Evolutionary conservation across 2,797 vertebrate genomes (phyloP), one percentile per base, ranked within the genome.

Genomic region (Acropternis orthonyx): DNA sequence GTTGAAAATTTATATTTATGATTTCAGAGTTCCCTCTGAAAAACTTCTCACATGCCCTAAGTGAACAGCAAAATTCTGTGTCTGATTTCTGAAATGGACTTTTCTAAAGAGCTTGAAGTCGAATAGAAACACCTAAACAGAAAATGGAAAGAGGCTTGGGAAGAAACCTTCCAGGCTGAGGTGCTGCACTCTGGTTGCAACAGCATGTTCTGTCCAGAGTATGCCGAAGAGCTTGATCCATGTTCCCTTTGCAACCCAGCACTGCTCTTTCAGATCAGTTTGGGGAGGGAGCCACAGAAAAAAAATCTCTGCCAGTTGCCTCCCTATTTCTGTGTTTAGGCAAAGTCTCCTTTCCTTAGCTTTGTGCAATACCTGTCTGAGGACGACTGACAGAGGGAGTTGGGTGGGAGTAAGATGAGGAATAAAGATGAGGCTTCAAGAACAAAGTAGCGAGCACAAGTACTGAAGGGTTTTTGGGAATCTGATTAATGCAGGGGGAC

Each of bases 171-270:
- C 15, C 34, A 44, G 71, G 18, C 41, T 63, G 66, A 26, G 55
- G 49, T 66, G 41, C 73, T 74, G 62, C 12, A 3, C 5, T 37
- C 22, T 43, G 39, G 12, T 20, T 59, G 21, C 36, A 52, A 4
- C 0, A 3, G 9, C 2, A 3, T 1, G 0, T 75, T 89, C 26
- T 52, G 19, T 14, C 5, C 78, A 68, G 52, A 18, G 26, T 11
- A 8, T 2, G 30, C 52, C 46, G 20, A 49, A 32, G 14, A 41
- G 30, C 39, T 86, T 0, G 0, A 15, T 16, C 58, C 13, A 0
- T 5, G 26, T 56, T 48, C 44, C 23, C 23, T 46, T n/a, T 46
- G 10, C 19, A 58, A 4, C 4, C 19, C 87, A 68, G 23, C 20
- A 21, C n/a, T 59, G 26, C 13, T 19, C 32, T 24, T 19, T 46